Evolutionary conservation across 2,797 vertebrate species (phyloP).

Genomic region (Crocodylus rhombifer): DNA sequence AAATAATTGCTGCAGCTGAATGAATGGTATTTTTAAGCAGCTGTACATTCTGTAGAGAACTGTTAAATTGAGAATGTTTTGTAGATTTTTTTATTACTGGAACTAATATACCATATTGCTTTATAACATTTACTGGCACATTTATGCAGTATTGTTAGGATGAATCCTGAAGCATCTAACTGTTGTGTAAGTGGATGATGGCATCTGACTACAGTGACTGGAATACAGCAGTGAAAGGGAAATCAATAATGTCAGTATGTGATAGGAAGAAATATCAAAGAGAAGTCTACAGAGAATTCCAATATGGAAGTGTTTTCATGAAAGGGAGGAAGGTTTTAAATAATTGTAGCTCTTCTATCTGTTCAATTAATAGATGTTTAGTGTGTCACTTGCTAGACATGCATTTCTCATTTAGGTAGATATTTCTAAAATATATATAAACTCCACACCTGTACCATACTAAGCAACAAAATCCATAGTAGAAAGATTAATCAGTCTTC

Average conservation of each 20-base stretch:
- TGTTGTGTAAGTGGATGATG: slow-evolving; percentile 6
- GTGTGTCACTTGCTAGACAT: neutral
- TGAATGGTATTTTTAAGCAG: neutral
- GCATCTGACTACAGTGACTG: neutral
- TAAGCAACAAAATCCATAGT: no score
- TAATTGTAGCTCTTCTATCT: neutral
- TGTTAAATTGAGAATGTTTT: neutral
- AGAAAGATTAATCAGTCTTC: neutral
- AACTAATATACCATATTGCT: neutral
- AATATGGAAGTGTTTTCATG: neutral
- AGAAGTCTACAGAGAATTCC: neutral
- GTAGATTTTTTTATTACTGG: neutral
- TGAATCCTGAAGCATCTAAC: neutral
- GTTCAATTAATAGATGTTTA: neutral
- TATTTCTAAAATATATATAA: no score
- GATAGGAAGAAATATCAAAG: neutral
- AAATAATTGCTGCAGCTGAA: slow-evolving; percentile 9
- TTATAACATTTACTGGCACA: neutral
- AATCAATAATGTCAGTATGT: neutral
- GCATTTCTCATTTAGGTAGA: no score
- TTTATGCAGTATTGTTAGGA: neutral
- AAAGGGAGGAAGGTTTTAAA: neutral
- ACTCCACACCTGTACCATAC: no score
- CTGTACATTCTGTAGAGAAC: neutral
- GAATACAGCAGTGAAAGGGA: neutral